Percentiles rank a stretch among this genome's conserved stretches.
These are phyloP conservation scores for Drosophila subquinaria DNA, from an alignment of 2,888 invertebrate genomes.

Conservation along the genomic window DNA sequence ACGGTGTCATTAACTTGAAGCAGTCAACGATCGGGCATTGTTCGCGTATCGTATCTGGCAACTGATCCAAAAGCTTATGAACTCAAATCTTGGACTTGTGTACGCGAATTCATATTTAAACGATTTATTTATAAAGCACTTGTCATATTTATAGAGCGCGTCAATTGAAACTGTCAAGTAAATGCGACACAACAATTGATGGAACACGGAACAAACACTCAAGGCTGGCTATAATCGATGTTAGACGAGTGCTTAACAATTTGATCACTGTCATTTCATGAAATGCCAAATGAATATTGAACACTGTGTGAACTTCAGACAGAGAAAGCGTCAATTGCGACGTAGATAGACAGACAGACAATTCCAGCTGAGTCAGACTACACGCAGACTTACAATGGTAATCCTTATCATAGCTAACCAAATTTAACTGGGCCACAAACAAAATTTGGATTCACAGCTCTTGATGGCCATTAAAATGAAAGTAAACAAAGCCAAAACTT, in stretches of 20 bases:
- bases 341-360: conserved; percentile 13
- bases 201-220: conserved; percentile 25
- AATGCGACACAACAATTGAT: conserved; percentile 26
- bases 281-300: conserved; percentile 23
- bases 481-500: conserved; percentile 56
- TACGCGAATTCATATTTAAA: conserved; percentile 21
- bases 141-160: conserved; percentile 36
- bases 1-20: conserved; percentile 55
- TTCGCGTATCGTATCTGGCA: conserved; percentile 42
- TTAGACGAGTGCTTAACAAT: conserved; percentile 14
- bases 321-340: conserved; percentile 47
- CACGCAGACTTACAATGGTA: conserved; percentile 3
- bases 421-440: conserved; percentile 47
- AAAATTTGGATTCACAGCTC: conserved; percentile 36
- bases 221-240: conserved; percentile 10
- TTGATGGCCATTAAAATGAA: conserved; percentile 49
- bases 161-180: conserved; percentile 34
- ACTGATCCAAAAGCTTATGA: conserved; percentile 46
- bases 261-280: conserved; percentile 31
- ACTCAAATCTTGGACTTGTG: conserved; percentile 34
- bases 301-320: conserved; percentile 11
- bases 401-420: conserved; percentile 41
- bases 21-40: conserved; percentile 57
- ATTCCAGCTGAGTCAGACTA: conserved; percentile 33
- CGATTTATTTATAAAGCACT: conserved; percentile 47